These are phyloP conservation scores for Lagorchestes hirsutus DNA, from an alignment of 2,797 vertebrate genomes.

Conservation along the genomic window DNA sequence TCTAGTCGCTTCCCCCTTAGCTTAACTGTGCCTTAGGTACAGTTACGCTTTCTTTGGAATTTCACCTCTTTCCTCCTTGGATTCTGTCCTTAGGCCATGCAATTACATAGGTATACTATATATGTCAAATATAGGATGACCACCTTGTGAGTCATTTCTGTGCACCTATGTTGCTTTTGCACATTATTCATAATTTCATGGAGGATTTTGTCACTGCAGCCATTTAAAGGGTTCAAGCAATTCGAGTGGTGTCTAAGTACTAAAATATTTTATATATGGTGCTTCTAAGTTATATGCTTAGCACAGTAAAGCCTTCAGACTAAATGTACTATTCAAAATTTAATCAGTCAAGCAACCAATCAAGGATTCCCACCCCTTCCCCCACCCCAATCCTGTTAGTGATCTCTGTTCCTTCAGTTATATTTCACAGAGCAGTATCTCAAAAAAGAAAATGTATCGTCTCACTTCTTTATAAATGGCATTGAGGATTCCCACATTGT, in stretches of 20 bases:
- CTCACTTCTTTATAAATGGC: constrained; percentile 16
- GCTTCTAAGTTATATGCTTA: constrained; percentile 12
- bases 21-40: neutral
- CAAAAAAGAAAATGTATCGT: constrained; percentile 11
- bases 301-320: constrained; percentile 12
- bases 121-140: constrained; percentile 4
- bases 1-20: neutral
- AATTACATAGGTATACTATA: neutral
- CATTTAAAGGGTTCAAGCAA: neutral
- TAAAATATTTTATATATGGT: constrained; percentile 19
- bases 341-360: neutral
- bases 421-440: constrained; percentile 12
- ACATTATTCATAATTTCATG: constrained; percentile 9
- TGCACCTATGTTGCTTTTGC: neutral
- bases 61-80: neutral
- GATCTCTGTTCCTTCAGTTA: neutral
- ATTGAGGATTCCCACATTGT: neutral
- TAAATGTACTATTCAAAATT: constrained; percentile 30
- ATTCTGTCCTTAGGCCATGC: neutral
- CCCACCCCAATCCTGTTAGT: neutral
- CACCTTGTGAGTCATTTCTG: neutral
- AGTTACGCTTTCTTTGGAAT: neutral
- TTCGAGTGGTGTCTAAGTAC: neutral
- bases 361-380: neutral
- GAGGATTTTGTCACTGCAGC: constrained; percentile 18